Evolutionary conservation across 2,797 vertebrate genomes (phyloP), one percentile per base, ranked within the genome.

Genomic region (Macrochelys suwanniensis): DNA sequence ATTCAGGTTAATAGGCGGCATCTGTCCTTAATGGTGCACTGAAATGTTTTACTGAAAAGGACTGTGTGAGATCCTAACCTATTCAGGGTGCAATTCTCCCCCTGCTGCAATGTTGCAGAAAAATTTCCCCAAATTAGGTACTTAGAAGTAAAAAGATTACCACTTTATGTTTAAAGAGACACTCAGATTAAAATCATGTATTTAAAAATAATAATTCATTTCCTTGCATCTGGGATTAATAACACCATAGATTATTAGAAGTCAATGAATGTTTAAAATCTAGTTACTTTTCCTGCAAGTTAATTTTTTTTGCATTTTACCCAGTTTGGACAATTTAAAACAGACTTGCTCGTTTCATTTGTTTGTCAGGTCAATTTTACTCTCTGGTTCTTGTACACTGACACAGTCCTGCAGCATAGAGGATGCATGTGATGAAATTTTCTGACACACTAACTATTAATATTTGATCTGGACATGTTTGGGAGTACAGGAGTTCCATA

Each of bases 1-100:
- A 92, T 96, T 65, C 93, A 96, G 68, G 84, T 87, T 85, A 84
- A 82, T 84, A 88, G n/a, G 23, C 59, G 83, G 54, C 80, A 89
- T 5, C 82, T 93, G n/a, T 77, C 90, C 54, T 74, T 86, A n/a
- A 50, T 31, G 45, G 45, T 74, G 28, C 80, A 59, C 21, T 21
- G 10, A n/a, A 56, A 51, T 74, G 85, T 23, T 85, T 28, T 85
- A 49, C 65, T 37, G 11, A 86, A 92, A 79, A 1, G 25, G 15
- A 68, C 50, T 45, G 0, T 3, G 8, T 78, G 56, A 92, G 31
- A 59, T 84, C 16, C 61, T 11, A 47, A 71, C 47, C 10, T 89
- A 57, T 49, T 82, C 11, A 53, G 57, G 57, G 3, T 71, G n/a
- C 57, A 68, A 49, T 13, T 85, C 23, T 8, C 28, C 77, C 57